Evolutionary conservation across 2,113 vertebrate species (phyloP).

Genomic region (Dunckerocampus dactyliophorus): DNA sequence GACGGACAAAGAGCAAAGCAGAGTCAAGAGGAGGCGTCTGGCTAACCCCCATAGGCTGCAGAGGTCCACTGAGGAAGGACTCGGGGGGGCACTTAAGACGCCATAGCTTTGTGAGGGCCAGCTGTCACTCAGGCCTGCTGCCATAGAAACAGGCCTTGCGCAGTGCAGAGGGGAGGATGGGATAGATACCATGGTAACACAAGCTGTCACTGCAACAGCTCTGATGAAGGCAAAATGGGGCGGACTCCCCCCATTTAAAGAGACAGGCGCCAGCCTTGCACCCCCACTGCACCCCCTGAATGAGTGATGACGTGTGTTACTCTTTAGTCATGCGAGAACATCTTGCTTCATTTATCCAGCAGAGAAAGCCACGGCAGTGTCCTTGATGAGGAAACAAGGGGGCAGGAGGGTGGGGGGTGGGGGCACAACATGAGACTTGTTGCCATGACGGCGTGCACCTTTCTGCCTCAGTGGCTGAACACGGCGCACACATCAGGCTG

Average conservation of each 20-base stretch:
- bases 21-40: constrained; percentile 25
- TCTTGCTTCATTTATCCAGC: constrained; percentile 55
- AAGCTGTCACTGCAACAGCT: constrained; percentile 62
- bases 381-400: constrained; percentile 52
- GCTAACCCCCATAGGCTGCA: constrained; percentile 28
- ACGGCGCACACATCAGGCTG: constrained; percentile 27
- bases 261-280: constrained; percentile 35
- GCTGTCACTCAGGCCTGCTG: constrained; percentile 69
- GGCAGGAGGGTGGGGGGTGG: constrained; percentile 2
- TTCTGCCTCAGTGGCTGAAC: constrained; percentile 40
- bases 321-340: constrained; percentile 53
- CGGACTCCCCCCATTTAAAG: constrained; percentile 55
- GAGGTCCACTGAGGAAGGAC: constrained; percentile 2
- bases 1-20: constrained; percentile 39
- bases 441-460: constrained; percentile 57
- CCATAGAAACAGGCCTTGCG: constrained; percentile 66
- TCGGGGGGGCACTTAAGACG: constrained; percentile 37
- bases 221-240: constrained; percentile 39
- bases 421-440: constrained; percentile 44
- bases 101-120: constrained; percentile 54
- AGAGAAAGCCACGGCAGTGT: constrained; percentile 41
- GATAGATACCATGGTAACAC: constrained; percentile 70
- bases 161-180: constrained; percentile 52
- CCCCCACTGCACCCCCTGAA: not conserved
- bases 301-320: constrained; percentile 52